These are phyloP conservation scores for Metaphire vulgaris DNA, from an alignment of 1,140 invertebrate genomes.

Conservation along the genomic window DNA sequence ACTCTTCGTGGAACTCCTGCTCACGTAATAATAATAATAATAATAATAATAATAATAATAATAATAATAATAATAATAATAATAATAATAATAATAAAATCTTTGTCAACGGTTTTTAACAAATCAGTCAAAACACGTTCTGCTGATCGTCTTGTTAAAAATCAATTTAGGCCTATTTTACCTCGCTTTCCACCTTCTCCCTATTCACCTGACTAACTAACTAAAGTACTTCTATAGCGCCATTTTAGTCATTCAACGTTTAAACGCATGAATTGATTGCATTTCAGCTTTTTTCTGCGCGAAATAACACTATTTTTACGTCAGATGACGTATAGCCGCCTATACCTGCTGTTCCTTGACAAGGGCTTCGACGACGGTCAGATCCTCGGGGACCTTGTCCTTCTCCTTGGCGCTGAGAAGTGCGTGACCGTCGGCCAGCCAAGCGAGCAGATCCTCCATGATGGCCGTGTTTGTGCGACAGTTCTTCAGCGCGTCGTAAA, in stretches of 20 bases:
- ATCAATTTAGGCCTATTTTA: no score
- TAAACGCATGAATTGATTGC: background rate
- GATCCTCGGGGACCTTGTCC: conserved; percentile 70
- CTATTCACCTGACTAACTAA: no score
- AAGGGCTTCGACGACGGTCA: conserved; percentile 46
- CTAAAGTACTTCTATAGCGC: no score
- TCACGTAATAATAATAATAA: conserved; percentile 14
- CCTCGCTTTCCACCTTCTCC: no score
- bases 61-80: background rate
- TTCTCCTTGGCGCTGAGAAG: conserved; percentile 75
- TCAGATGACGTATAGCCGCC: no score
- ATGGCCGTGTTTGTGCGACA: conserved; percentile 58
- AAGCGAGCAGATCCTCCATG: conserved; percentile 83
- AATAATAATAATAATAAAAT: background rate
- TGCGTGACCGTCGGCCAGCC: conserved; percentile 80
- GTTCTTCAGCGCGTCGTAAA: conserved; percentile 66
- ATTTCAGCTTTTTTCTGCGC: conserved; percentile 14
- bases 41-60: conserved; percentile 1
- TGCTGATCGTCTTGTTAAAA: background rate
- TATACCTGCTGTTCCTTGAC: conserved; percentile 48
- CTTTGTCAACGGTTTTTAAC: background rate
- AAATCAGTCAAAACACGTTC: background rate
- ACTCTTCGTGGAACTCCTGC: conserved; percentile 50
- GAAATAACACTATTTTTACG: no score
- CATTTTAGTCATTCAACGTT: background rate